Percentiles rank a stretch among this genome's conserved stretches.
Conservation (phyloP, 2,113 vertebrate genomes). For the Excalfactoria chinensis region DNA sequence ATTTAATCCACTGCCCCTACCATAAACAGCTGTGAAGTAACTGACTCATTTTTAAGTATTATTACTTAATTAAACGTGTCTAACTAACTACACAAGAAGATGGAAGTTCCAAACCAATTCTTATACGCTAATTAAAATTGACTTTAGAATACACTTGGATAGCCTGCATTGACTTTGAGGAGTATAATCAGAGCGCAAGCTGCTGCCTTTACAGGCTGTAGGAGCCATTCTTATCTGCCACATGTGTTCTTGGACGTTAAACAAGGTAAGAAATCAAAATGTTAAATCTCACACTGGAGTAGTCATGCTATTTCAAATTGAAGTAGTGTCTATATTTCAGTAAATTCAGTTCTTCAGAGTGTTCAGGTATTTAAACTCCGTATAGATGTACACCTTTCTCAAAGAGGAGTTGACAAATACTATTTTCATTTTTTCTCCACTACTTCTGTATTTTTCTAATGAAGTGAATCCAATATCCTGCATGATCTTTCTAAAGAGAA, state of each 20-base stretch:
- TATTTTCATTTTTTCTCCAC: background rate
- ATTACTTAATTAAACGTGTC: conserved; percentile 14
- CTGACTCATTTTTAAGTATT: background rate
- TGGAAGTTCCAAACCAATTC: background rate
- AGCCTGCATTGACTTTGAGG: background rate
- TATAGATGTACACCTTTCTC: background rate
- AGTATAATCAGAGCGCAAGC: background rate
- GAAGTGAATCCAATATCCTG: background rate
- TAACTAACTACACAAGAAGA: conserved; percentile 2
- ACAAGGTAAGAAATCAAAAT: background rate
- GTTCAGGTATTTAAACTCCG: background rate
- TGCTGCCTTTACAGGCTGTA: background rate
- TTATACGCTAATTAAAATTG: background rate
- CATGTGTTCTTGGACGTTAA: background rate
- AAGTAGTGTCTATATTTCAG: background rate
- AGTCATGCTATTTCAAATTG: background rate
- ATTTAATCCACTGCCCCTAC: background rate
- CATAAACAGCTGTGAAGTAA: conserved; percentile 13
- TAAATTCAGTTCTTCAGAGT: background rate
- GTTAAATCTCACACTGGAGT: background rate
- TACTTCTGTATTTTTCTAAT: background rate
- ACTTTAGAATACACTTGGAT: background rate
- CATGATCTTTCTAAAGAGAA: background rate
- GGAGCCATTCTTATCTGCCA: background rate
- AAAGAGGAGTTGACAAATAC: background rate